Conservation (phyloP, 2,113 vertebrate species). For the Callithrix jacchus region DNA sequence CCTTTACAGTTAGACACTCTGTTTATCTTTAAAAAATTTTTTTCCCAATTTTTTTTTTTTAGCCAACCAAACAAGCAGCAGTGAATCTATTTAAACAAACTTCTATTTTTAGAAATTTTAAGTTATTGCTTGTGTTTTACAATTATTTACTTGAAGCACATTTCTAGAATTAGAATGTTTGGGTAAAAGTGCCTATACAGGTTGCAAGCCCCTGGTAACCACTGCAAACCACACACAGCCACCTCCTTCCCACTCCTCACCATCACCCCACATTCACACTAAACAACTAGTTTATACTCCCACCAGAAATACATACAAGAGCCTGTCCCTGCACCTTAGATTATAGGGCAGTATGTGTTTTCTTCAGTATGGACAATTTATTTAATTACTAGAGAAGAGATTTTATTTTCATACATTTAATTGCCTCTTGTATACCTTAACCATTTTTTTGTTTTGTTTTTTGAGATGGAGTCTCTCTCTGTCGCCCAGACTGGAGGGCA, state of each 20-base stretch:
- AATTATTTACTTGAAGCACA: not conserved
- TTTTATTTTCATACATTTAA: not conserved
- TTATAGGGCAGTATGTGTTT: not conserved
- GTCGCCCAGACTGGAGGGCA: too few relatives aligned
- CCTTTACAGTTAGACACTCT: not conserved
- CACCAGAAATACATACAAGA: not conserved
- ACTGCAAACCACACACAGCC: not conserved
- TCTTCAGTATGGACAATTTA: not conserved
- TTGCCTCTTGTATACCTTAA: not conserved
- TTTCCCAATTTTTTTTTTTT: too few relatives aligned
- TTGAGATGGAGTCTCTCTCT: too few relatives aligned
- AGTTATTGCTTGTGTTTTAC: slow-evolving; percentile 21
- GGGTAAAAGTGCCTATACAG: not conserved
- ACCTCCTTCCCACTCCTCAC: not conserved
- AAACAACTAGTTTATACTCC: not conserved
- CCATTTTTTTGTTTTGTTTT: not conserved
- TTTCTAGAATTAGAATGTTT: slow-evolving; percentile 12
- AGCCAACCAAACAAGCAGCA: too few relatives aligned
- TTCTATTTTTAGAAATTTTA: not conserved
- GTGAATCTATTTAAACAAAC: not conserved
- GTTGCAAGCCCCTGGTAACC: too few relatives aligned
- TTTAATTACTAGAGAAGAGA: not conserved
- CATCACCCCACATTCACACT: not conserved
- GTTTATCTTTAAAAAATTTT: too few relatives aligned
- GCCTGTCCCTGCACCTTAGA: not conserved